phyloP scores from a whole-genome alignment of 2,113 vertebrate species.

The Castor canadensis region DNA sequence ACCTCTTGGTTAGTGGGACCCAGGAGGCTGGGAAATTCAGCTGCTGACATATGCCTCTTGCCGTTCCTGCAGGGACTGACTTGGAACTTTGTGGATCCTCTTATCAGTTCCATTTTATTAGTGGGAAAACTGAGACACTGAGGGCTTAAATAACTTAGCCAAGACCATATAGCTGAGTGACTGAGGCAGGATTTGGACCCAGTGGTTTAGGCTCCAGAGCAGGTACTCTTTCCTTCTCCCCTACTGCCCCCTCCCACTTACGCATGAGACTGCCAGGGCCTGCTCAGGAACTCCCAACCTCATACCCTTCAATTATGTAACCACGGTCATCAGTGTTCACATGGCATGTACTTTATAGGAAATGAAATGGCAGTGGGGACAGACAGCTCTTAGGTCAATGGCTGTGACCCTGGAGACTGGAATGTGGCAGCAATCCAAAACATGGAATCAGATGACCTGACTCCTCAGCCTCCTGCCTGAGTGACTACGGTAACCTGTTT shows the following conservation, averaged over 20 bases:
- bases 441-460: background rate
- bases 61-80: conserved; percentile 18
- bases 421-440: background rate
- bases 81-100: conserved; percentile 80
- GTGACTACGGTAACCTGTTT: background rate
- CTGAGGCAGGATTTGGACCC: background rate
- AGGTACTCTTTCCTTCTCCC: background rate
- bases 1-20: conserved; percentile 73
- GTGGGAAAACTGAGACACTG: background rate
- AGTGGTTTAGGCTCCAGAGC: background rate
- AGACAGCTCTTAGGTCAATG: background rate
- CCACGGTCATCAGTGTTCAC: background rate
- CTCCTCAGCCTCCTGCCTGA: background rate
- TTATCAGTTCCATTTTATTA: background rate
- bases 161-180: background rate
- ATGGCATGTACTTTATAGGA: background rate
- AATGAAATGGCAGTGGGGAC: background rate
- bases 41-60: conserved; percentile 69
- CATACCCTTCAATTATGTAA: background rate
- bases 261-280: background rate
- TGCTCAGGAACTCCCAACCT: background rate
- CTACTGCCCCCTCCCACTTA: background rate
- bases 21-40: conserved; percentile 74
- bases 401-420: background rate
- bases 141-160: background rate